Evolutionary conservation across 2,797 vertebrate species (phyloP), one percentile per base, ranked within the genome.

Genomic region (Hylomyscus alleni): DNA sequence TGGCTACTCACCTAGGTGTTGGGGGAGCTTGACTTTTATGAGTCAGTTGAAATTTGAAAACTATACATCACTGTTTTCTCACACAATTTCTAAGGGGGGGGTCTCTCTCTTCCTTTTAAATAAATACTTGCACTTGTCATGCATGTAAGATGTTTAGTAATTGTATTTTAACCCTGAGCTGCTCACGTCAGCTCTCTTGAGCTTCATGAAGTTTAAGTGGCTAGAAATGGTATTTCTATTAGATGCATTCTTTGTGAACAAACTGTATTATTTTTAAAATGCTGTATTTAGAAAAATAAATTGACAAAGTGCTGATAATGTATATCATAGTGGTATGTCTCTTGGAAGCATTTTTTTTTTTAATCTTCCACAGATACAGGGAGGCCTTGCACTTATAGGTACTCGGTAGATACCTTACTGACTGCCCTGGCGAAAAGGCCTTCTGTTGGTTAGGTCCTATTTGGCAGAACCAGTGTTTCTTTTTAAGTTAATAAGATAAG

Each of bases 401-500:
- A 37, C 73, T 93, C 34, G 60, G 0, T 82, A 24, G 34, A 31
- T 77, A 15, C 78, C 95, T 13, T 81, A 67, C 44, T 92, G 82
- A 95, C 14, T 87, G 73, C 91, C 58, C 26, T 58, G 65, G 26
- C n/a, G 91, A 76, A 92, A 90, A 91, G 73, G 86, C 22, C 37
- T 82, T 56, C 80, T 40, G 1, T 94, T 91, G 72, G 90, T 94
- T 96, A 78, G 73, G 78, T 85, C 44, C 60, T 94, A 2, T 86
- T 92, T 93, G 54, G 69, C 73, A 93, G 75, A 96, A 94, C 24
- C 47, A 72, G 52, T 94, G 62, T 94, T 96, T 95, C 72, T 85
- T 97, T 93, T 12, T 89, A 91, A 88, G 95, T 96, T 96, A 96
- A 52, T 93, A 93, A 88, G 85, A 73, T 26, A 73, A 56, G 91